Percentiles rank a stretch among this genome's conserved stretches.
Evolutionary conservation across 1,140 invertebrate species (phyloP).

Genomic region (Chionoecetes opilio): DNA sequence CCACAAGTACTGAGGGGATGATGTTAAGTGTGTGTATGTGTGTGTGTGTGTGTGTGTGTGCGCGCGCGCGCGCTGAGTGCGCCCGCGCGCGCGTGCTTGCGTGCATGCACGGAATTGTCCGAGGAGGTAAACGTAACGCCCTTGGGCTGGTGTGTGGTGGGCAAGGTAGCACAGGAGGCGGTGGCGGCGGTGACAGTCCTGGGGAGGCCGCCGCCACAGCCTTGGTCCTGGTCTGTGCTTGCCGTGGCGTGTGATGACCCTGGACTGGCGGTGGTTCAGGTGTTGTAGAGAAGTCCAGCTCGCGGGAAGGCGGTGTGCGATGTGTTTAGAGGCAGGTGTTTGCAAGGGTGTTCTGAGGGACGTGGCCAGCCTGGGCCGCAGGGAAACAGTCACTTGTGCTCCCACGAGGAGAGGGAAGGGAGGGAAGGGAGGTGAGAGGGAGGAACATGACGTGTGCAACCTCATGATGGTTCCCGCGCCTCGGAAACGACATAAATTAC

Average conservation of each 20-base stretch:
- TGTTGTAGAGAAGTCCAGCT: too few species aligned
- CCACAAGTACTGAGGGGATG: background rate
- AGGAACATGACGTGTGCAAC: conserved; percentile 41
- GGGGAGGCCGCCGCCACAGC: background rate
- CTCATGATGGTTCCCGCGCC: background rate
- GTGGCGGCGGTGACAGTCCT: background rate
- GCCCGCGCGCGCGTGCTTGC: background rate
- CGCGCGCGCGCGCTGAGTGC: conserved; percentile 21
- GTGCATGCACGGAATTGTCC: background rate
- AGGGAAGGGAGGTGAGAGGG: background rate
- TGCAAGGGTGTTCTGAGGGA: background rate
- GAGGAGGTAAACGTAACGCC: background rate
- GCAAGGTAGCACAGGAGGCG: background rate
- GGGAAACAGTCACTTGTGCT: background rate
- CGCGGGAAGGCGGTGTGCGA: background rate
- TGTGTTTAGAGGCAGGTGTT: background rate
- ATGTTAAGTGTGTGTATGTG: background rate
- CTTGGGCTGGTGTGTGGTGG: background rate
- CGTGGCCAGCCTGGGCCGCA: background rate
- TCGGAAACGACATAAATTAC: conserved; percentile 58
- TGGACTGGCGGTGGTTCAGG: background rate
- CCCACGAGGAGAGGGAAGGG: background rate
- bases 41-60: conserved; percentile 17
- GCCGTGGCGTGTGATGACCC: background rate
- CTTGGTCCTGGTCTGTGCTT: background rate